phyloP scores from a whole-genome alignment of 2,113 vertebrate genomes.

The Sinocyclocheilus maitianheensis region DNA sequence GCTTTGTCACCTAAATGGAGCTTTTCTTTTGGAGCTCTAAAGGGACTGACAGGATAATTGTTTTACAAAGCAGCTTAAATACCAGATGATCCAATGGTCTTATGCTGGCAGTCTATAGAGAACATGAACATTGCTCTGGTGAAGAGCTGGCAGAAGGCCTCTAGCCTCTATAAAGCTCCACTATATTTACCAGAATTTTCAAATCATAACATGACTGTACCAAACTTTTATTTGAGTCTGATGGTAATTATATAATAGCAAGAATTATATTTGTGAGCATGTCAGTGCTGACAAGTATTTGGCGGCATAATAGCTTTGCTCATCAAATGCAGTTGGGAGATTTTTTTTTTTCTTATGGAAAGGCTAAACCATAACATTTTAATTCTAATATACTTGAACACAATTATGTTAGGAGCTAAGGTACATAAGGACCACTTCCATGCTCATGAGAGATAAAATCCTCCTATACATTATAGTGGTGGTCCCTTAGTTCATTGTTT shows the following conservation, averaged over 20 bases:
- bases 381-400: not conserved
- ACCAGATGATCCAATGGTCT: slow-evolving; percentile 18
- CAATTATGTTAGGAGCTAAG: not conserved
- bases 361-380: not conserved
- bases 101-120: slow-evolving; percentile 24
- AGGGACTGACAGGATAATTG: slow-evolving; percentile 41
- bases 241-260: slow-evolving; percentile 13
- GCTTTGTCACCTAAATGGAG: slow-evolving; percentile 36
- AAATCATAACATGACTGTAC: not conserved
- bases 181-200: not conserved
- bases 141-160: not conserved
- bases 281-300: not conserved
- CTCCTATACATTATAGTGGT: not conserved
- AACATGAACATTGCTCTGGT: slow-evolving; percentile 2
- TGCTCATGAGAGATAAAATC: not conserved
- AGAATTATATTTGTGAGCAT: not conserved
- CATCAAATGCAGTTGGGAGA: not conserved
- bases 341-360: not conserved
- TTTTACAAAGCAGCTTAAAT: slow-evolving; percentile 51
- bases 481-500: not conserved
- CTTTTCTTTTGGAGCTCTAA: slow-evolving; percentile 21
- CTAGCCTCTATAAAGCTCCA: not conserved
- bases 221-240: not conserved
- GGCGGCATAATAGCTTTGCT: not conserved
- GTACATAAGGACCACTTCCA: not conserved